These are phyloP conservation scores for Nemotelus nigrinus DNA, from an alignment of 2,888 invertebrate genomes.

Conservation along the genomic window DNA sequence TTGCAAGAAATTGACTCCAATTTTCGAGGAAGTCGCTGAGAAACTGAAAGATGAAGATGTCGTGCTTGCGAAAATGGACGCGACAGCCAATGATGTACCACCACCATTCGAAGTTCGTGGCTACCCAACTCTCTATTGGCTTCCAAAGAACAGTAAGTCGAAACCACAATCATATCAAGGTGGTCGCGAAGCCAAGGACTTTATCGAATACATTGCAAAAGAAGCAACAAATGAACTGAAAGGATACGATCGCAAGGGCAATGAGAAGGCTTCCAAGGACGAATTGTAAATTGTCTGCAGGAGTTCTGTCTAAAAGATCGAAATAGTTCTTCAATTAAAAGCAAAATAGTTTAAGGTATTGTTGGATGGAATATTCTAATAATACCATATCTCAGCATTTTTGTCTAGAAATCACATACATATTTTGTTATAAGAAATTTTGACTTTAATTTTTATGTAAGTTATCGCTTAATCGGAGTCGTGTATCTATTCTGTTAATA, in stretches of 20 bases:
- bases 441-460: constrained; percentile 12
- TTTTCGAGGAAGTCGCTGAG: constrained; percentile 92
- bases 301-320: not conserved
- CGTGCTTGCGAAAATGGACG: constrained; percentile 96
- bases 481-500: not conserved
- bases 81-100: constrained; percentile 98
- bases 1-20: constrained; percentile 94
- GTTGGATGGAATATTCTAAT: constrained; percentile 25
- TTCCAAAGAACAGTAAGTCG: constrained; percentile 82
- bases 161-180: constrained; percentile 90
- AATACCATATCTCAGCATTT: constrained; percentile 35
- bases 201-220: constrained; percentile 92
- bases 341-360: constrained; percentile 22
- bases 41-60: constrained; percentile 88
- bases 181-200: constrained; percentile 92
- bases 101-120: constrained; percentile 89
- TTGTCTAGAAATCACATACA: constrained; percentile 6
- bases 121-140: constrained; percentile 98
- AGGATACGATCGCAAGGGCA: constrained; percentile 88
- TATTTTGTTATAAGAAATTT: constrained; percentile 33
- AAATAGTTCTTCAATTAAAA: constrained; percentile 31
- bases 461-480: not conserved
- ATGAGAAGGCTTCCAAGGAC: constrained; percentile 63
- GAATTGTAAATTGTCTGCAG: constrained; percentile 68
- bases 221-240: constrained; percentile 89